Percentiles rank a stretch among this genome's conserved stretches.
Evolutionary conservation across 1,140 invertebrate genomes (phyloP).

Genomic region (Aplysia californica): DNA sequence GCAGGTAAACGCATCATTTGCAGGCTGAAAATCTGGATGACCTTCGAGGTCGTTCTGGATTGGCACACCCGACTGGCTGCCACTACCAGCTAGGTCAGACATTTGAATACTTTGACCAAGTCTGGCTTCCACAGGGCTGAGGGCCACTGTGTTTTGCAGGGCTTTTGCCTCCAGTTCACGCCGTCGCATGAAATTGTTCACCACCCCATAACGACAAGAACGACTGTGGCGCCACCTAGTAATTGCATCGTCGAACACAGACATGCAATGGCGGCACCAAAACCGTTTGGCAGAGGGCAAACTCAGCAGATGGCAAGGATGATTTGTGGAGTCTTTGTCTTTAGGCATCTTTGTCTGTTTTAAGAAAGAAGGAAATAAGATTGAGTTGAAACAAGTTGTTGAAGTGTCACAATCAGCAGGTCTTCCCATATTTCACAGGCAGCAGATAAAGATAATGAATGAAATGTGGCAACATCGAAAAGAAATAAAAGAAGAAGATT

Average conservation of each 20-base stretch:
- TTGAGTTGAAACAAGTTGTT: too few relatives aligned
- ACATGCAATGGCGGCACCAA: constrained; percentile 57
- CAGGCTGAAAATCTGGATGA: too few relatives aligned
- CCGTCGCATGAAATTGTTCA: constrained; percentile 36
- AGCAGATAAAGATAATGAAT: too few relatives aligned
- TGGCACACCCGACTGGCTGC: constrained; percentile 1
- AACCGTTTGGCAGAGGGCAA: constrained; percentile 48
- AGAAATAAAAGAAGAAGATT: too few relatives aligned
- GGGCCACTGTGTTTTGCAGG: constrained; percentile 32
- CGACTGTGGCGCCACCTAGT: constrained; percentile 56
- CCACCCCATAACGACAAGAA: constrained; percentile 40
- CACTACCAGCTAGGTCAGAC: constrained; percentile 28
- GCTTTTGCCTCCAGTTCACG: constrained; percentile 42
- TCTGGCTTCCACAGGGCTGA: constrained; percentile 20
- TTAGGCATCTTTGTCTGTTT: constrained; percentile 21
- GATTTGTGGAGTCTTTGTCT: constrained; percentile 31
- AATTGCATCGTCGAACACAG: constrained; percentile 52
- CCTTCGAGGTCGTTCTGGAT: neutral
- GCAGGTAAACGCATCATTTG: constrained; percentile 33
- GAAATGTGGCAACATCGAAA: too few relatives aligned
- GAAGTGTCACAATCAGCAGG: too few relatives aligned
- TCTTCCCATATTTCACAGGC: too few relatives aligned
- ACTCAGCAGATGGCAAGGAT: constrained; percentile 57
- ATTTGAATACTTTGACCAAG: constrained; percentile 33
- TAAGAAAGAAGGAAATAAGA: too few relatives aligned